phyloP scores from a whole-genome alignment of 2,888 invertebrate species.

The Therioaphis trifolii region DNA sequence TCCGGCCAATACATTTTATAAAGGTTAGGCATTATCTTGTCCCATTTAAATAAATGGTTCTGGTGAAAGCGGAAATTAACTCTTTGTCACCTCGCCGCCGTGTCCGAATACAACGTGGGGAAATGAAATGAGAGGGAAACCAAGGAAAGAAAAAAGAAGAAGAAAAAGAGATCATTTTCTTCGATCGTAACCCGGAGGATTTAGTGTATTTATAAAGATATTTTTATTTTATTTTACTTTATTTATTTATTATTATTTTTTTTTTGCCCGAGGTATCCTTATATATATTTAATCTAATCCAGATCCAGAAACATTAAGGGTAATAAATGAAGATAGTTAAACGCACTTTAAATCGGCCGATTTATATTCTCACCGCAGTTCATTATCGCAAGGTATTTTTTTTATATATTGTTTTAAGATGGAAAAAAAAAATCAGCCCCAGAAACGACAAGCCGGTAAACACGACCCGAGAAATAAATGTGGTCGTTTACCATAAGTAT shows the following conservation, averaged over 20 bases:
- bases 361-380: slow-evolving; percentile 62
- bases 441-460: slow-evolving; percentile 50
- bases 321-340: slow-evolving; percentile 63
- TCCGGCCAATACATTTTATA: slow-evolving; percentile 62
- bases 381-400: slow-evolving; percentile 57
- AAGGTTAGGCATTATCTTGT: slow-evolving; percentile 61
- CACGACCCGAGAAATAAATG: slow-evolving; percentile 54
- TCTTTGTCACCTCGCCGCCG: slow-evolving; percentile 59
- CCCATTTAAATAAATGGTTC: slow-evolving; percentile 62
- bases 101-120: slow-evolving; percentile 45
- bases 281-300: slow-evolving; percentile 60
- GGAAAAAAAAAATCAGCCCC: slow-evolving; percentile 39
- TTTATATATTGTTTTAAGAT: slow-evolving; percentile 62
- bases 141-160: slow-evolving; percentile 16
- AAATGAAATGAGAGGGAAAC: slow-evolving; percentile 19
- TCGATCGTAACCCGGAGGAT: slow-evolving; percentile 55
- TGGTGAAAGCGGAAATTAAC: slow-evolving; percentile 61
- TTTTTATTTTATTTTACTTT: background rate
- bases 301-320: slow-evolving; percentile 61
- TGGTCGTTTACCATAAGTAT: slow-evolving; percentile 44
- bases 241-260: slow-evolving; percentile 7
- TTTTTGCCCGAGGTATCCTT: slow-evolving; percentile 34
- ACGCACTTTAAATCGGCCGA: slow-evolving; percentile 60
- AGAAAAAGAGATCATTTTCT: slow-evolving; percentile 51
- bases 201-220: slow-evolving; percentile 20